Evolutionary conservation across 1,140 invertebrate species (phyloP).

Genomic region (Tetramorium alpestre): DNA sequence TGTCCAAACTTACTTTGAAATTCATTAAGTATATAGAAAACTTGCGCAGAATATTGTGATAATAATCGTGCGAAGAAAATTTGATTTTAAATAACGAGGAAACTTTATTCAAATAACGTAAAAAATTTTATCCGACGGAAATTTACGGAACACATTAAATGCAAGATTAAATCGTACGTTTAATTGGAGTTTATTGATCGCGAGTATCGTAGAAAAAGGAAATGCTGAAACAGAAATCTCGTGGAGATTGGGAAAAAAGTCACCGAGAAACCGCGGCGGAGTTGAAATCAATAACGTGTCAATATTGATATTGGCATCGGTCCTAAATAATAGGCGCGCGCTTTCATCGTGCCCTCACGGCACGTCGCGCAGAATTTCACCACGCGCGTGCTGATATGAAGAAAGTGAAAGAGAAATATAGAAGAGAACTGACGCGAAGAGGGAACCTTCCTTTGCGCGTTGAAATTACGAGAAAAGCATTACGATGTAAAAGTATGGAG

Average conservation of each 20-base stretch:
- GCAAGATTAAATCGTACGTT: neutral
- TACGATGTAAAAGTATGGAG: neutral
- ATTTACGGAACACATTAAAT: neutral
- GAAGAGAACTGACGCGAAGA: neutral
- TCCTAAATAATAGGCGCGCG: slow-evolving; percentile 10
- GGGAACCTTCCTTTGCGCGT: neutral
- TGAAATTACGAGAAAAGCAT: neutral
- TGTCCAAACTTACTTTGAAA: neutral
- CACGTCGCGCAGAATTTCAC: neutral
- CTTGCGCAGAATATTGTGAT: neutral
- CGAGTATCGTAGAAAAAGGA: neutral
- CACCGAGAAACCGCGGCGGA: neutral
- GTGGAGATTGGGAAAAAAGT: neutral
- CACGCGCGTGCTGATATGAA: neutral
- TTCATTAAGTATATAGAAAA: neutral
- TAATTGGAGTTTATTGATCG: slow-evolving; percentile 45
- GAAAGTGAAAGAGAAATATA: neutral
- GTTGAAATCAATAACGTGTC: slow-evolving; percentile 48
- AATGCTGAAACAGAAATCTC: slow-evolving; percentile 25
- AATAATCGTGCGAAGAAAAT: neutral
- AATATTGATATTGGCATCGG: slow-evolving; percentile 46
- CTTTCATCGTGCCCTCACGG: neutral
- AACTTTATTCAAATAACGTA: neutral
- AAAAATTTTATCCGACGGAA: neutral
- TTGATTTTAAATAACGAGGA: neutral